Conservation (phyloP, 2,888 invertebrate species). For the Nineta flava region DNA sequence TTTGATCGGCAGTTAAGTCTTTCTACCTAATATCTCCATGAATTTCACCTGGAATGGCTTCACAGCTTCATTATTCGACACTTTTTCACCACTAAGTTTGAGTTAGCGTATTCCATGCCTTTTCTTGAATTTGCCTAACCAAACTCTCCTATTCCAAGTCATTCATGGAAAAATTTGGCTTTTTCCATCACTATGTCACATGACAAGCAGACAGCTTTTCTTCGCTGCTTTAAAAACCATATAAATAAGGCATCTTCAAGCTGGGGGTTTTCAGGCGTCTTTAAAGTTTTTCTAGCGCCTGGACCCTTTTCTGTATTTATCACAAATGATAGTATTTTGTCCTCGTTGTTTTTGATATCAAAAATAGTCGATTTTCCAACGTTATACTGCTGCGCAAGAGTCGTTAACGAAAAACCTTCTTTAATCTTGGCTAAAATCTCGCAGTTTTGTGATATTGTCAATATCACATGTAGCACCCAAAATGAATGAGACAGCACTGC, state of each 20-base stretch:
- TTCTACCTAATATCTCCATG: slow-evolving; percentile 16
- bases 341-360: neutral
- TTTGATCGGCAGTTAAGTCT: neutral
- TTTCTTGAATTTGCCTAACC: neutral
- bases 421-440: no score
- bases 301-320: slow-evolving; percentile 1
- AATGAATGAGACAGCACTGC: neutral
- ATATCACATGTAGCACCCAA: neutral
- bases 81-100: slow-evolving; percentile 4
- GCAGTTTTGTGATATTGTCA: neutral
- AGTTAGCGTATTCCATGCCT: slow-evolving; percentile 4
- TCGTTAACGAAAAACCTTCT: neutral
- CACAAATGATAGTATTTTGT: neutral
- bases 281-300: neutral
- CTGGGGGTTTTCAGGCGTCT: slow-evolving; percentile 4
- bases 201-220: slow-evolving; percentile 4
- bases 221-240: slow-evolving; percentile 7
- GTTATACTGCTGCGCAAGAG: neutral
- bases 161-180: slow-evolving; percentile 1
- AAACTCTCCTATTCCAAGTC: neutral
- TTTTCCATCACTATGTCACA: slow-evolving; percentile 6
- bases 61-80: slow-evolving; percentile 4
- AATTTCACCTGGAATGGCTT: slow-evolving; percentile 16
- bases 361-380: no score
- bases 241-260: slow-evolving; percentile 5